Base-by-base conservation (phyloP, 2,888 invertebrate species). In the Cheilosia urbana region DNA sequence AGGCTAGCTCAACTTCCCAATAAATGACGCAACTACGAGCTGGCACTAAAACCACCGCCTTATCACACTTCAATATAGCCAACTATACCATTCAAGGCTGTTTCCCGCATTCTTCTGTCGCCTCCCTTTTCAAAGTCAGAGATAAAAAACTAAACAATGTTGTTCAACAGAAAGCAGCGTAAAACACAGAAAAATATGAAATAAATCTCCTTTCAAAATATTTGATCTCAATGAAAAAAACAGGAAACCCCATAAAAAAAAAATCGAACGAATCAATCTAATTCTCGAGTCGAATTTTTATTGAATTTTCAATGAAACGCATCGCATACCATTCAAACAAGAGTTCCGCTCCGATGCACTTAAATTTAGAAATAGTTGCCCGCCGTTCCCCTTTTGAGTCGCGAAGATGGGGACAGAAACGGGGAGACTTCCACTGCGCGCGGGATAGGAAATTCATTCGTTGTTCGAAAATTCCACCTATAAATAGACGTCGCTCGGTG, bases 341-440 rank as follows among this genome's bases (percentile, higher is more conserved):
- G 37, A 81, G 76, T 85, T 85, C 81, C 85, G 81, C 85, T 85
- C 63, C 42, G 76, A 58, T 85, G 81, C 85, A 84, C 80, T 85
- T 85, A 85, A 85, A 85, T 72, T 85, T 85, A 85, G 85, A 85
- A 85, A 85, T 81, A 77, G 76, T 81, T 81, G 63, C 51, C 45
- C 75, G 51, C 21, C 24, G 37, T 1, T 17, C 11, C 63, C 24
- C 47, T 30, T 34, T 24, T 9, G 17, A 11, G 24, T 45, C 51
- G 17, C 65, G 37, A n/a, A n/a, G 30, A 30, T 63, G 34, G 49
- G 51, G 72, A 37, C 13, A 11, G 17, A 2, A 34, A 9, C 4
- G 51, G 21, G 30, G 65, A 6, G 27, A 27, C 27, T 6, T 1
- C 27, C 6, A 34, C 37, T 76, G 21, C 21, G 21, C 21, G 21